phyloP scores from a whole-genome alignment of 2,888 invertebrate species.

The Sericinus montela region DNA sequence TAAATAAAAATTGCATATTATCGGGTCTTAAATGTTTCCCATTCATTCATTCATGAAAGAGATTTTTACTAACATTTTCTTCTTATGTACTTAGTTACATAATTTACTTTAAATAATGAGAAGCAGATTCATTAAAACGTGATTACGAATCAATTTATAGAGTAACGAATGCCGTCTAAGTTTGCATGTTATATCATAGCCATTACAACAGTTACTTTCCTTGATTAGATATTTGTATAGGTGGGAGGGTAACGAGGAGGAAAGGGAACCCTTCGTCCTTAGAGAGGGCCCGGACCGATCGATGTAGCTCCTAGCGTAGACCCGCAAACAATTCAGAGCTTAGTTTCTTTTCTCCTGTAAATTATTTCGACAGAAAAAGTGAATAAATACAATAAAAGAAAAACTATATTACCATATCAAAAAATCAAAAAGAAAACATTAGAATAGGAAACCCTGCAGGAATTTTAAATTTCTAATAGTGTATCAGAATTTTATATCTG shows the following conservation, averaged over 20 bases:
- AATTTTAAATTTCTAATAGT: too few relatives aligned
- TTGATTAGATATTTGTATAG: slow-evolving; percentile 17
- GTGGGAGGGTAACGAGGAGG: slow-evolving; percentile 24
- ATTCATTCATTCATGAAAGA: too few relatives aligned
- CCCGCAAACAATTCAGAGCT: slow-evolving; percentile 17
- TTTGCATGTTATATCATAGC: slow-evolving; percentile 8
- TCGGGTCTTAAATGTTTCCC: too few relatives aligned
- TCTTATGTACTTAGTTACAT: too few relatives aligned
- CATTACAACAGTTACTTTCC: slow-evolving; percentile 1
- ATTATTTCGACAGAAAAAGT: background rate
- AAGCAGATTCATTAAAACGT: background rate
- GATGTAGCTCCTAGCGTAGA: slow-evolving; percentile 42
- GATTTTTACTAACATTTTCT: too few relatives aligned
- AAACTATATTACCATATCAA: too few relatives aligned
- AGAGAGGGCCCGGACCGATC: slow-evolving; percentile 52
- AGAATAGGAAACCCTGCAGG: too few relatives aligned
- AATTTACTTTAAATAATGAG: too few relatives aligned
- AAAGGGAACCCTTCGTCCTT: slow-evolving; percentile 21
- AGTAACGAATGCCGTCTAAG: background rate
- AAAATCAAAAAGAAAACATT: too few relatives aligned
- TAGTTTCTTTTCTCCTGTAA: slow-evolving; percentile 4
- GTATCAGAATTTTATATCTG: too few relatives aligned
- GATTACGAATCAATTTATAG: background rate
- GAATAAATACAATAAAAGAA: background rate
- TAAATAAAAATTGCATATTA: too few relatives aligned